Base-by-base conservation (phyloP, 2,888 invertebrate genomes). In the Amphimallon solstitiale region DNA sequence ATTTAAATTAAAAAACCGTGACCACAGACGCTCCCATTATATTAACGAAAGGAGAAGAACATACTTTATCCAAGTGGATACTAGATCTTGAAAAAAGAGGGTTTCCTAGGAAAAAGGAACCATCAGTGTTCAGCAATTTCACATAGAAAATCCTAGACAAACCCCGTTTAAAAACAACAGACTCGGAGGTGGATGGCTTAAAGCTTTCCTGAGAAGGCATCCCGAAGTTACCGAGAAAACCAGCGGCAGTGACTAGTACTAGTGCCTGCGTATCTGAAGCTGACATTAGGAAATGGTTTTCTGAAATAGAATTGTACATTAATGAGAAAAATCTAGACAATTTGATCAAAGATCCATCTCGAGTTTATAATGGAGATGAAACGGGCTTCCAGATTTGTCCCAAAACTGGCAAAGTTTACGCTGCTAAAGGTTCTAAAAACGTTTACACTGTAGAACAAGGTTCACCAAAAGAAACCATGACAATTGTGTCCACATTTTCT, bases 241-340 rank as follows among this genome's bases (percentile, higher is more conserved):
- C 4, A 70, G 68, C 6, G 74, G 71, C 71, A 56, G 74, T 76
- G 2, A 74, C 72, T 61, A 61, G 71, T 54, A 72, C 76, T 21
- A 75, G 76, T 68, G 72, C 74, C 17, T 73, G 70, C 66, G 75
- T 77, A n/a, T 71, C 73, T 37, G 76, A 78, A 70, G 60, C 12
- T 9, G 70, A 77, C 59, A 74, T 76, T 54, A 69, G 69, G 63
- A 73, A 72, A 63, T 78, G 77, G 76, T 77, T 77, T 67, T 23
- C 14, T 34, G 70, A 75, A 70, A 72, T 77, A 7, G 40, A 68
- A 40, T 38, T 40, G 4, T 71, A 73, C 52, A 35, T 71, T 14
- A 46, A 46, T 51, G 54, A 56, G 29, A 68, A 66, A 66, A 29
- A 65, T 40, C 38, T 72, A 17, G 65, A 66, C 51, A n/a, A 46